phyloP scores from a whole-genome alignment of 2,888 invertebrate genomes.

The Lasioglossum vierecki region DNA sequence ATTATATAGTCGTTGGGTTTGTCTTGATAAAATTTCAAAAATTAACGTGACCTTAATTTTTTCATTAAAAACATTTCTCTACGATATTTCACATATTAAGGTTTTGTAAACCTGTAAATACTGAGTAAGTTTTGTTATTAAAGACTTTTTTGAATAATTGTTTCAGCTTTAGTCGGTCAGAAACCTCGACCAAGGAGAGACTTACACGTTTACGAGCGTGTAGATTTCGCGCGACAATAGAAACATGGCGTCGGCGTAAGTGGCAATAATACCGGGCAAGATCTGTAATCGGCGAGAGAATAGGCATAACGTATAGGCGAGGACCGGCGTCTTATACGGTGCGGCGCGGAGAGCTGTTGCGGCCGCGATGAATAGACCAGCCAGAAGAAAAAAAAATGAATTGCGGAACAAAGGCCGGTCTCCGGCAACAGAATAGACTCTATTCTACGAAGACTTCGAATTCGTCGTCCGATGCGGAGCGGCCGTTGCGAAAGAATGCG shows the following conservation, averaged over 20 bases:
- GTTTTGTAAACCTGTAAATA: background rate
- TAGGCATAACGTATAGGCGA: slow-evolving; percentile 12
- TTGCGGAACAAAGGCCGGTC: slow-evolving; percentile 20
- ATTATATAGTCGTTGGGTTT: background rate
- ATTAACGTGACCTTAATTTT: background rate
- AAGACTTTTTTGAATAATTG: background rate
- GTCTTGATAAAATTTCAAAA: background rate
- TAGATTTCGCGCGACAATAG: slow-evolving; percentile 22
- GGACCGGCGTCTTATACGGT: background rate
- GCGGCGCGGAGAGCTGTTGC: background rate
- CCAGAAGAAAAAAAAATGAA: slow-evolving; percentile 18
- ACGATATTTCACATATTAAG: background rate
- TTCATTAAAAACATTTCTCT: background rate
- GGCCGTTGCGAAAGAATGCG: slow-evolving; percentile 29
- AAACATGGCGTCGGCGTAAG: slow-evolving; percentile 14
- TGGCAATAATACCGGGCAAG: slow-evolving; percentile 8
- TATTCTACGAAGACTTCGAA: slow-evolving; percentile 30
- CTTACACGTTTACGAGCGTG: background rate
- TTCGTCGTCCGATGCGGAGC: slow-evolving; percentile 16
- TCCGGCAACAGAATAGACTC: slow-evolving; percentile 17
- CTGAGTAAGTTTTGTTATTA: background rate
- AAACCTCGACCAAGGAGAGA: background rate
- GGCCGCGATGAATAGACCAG: slow-evolving; percentile 4
- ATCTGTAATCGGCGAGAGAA: slow-evolving; percentile 16
- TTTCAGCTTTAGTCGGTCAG: background rate